phyloP scores from a whole-genome alignment of 1,140 invertebrate species.

The Popillia japonica region DNA sequence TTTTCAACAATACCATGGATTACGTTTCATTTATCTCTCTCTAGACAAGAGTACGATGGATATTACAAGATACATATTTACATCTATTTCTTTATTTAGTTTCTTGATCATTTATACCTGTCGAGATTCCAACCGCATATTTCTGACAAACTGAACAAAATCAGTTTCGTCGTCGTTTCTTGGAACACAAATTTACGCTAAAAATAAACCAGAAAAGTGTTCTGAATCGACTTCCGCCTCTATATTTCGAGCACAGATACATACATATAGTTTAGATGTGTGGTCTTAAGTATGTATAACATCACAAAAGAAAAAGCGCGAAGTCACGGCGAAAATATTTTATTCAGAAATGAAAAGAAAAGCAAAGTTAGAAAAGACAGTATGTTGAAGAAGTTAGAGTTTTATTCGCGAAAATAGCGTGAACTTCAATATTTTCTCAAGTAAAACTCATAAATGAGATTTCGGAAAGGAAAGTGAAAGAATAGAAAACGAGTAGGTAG shows the following conservation, averaged over 20 bases:
- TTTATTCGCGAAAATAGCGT: background rate
- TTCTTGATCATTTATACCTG: background rate
- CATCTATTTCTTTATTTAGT: background rate
- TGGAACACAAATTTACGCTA: background rate
- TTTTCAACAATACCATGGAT: no score
- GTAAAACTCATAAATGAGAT: conserved; percentile 2
- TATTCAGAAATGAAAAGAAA: background rate
- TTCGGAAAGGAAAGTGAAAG: background rate
- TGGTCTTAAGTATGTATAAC: background rate
- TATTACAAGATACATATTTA: background rate
- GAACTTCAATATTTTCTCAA: conserved; percentile 14
- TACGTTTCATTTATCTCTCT: no score
- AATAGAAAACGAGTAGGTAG: background rate
- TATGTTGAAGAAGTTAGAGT: conserved; percentile 4
- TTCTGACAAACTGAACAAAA: background rate
- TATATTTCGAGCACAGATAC: background rate
- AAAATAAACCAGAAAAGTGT: background rate
- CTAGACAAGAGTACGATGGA: no score
- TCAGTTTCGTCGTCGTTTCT: background rate
- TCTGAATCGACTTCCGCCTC: background rate
- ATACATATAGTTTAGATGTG: background rate
- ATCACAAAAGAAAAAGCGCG: background rate
- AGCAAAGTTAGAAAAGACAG: background rate
- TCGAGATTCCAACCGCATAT: background rate
- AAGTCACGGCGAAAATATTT: background rate